Base-by-base conservation (phyloP, 2,888 invertebrate species). In the Dinocampus coccinellae region DNA sequence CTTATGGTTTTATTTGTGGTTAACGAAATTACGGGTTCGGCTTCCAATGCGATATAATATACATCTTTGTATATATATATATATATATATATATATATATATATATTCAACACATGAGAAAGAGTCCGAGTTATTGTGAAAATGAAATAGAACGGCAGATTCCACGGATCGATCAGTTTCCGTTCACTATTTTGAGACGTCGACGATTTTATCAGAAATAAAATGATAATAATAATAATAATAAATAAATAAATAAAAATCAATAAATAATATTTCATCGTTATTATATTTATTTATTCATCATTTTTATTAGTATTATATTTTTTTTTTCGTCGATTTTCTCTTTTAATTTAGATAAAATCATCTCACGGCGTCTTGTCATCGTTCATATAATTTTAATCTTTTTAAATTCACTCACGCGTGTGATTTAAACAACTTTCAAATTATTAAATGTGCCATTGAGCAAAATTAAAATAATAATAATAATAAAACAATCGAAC, bases 1-100 rank as follows among this genome's bases (percentile, higher is more conserved):
- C 74, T 68, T 70, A 72, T 73, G 72, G 70, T 82, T 81, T 79
- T 79, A 79, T 81, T 82, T 80, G 80, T 75, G 79, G 78, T 79
- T 77, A 75, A 77, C 77, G 76, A 82, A 82, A 82, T 82, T 79
- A 79, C 75, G 75, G 76, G 75, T 80, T 78, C 68, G 53, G 36
- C 66, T 67, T 55, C 60, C 63, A 69, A 26, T 52, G 42, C 26
- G 58, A 58, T 64, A 29, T 57, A 63, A 58, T 58, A 57, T 57
- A 64, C 57, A 64, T 55, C 24, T 29, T n/a, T n/a, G n/a, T n/a
- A n/a, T n/a, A n/a, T n/a, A n/a, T n/a, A n/a, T n/a, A n/a, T n/a
- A n/a, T 39, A 3, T 13, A 39, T 39, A 11, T 7, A 36, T 36
- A 36, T 11, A 36, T 36, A 36, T 36, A 11, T 11, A 36, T 36